Percentiles rank a stretch among this genome's conserved stretches.
Conservation (phyloP, 35 echinoderm and acorn worm species). For the Patiria miniata region DNA sequence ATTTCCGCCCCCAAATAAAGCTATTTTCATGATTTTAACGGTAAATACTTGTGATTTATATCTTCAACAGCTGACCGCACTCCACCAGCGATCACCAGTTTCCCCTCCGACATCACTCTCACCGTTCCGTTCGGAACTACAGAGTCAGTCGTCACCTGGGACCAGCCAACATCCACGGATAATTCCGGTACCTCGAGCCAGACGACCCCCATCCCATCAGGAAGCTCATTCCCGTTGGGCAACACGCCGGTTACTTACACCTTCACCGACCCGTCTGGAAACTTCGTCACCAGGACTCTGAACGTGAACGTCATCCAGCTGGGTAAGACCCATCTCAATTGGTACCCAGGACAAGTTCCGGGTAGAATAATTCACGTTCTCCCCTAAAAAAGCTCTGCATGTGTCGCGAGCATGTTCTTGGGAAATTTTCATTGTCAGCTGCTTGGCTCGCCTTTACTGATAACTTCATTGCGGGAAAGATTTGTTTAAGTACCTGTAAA, state of each 20-base stretch:
- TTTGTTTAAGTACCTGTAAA: no score
- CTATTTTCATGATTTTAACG: slow-evolving; percentile 47
- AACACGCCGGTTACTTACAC: slow-evolving; percentile 56
- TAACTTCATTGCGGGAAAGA: no score
- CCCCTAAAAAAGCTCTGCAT: no score
- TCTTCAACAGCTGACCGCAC: not conserved
- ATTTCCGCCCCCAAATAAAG: not conserved
- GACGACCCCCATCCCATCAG: slow-evolving; percentile 11
- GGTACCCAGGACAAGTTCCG: no score
- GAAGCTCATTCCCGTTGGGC: slow-evolving; percentile 35
- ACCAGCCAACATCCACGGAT: slow-evolving; percentile 67
- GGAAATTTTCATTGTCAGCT: no score
- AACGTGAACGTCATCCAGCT: slow-evolving; percentile 50
- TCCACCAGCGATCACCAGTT: not conserved
- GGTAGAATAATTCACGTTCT: no score
- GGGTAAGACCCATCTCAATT: no score
- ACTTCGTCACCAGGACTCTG: slow-evolving; percentile 43
- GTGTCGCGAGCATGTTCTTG: no score
- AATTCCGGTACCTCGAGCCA: slow-evolving; percentile 30
- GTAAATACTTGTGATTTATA: slow-evolving; percentile 41
- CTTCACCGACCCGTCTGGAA: slow-evolving; percentile 56
- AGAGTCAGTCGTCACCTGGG: slow-evolving; percentile 37
- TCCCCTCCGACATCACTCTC: not conserved
- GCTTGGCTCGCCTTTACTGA: no score
- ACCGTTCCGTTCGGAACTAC: slow-evolving; percentile 36